phyloP scores from a whole-genome alignment of 2,797 vertebrate species.

The Chloroceryle inda region DNA sequence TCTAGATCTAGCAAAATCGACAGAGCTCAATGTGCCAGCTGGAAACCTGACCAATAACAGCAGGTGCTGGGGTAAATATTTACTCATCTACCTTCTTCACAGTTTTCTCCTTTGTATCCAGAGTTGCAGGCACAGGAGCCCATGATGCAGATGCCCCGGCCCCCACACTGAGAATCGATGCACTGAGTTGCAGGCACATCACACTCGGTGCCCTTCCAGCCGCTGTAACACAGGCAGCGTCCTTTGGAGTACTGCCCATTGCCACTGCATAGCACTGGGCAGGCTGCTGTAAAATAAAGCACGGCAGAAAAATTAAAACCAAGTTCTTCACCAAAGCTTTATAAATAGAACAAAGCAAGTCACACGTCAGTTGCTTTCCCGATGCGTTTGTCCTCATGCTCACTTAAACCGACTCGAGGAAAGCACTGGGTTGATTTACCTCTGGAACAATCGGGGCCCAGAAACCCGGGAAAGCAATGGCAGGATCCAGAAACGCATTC shows the following conservation, averaged over 20 bases:
- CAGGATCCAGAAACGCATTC: conserved; percentile 97
- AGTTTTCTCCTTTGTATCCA: conserved; percentile 93
- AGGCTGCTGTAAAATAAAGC: conserved; percentile 88
- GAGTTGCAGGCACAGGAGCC: conserved; percentile 95
- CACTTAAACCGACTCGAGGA: conserved; percentile 20
- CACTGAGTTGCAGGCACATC: conserved; percentile 92
- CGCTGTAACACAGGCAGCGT: conserved; percentile 97
- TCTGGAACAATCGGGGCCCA: conserved; percentile 96
- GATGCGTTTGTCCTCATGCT: background rate
- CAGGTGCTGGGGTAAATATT: background rate
- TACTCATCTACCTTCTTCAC: conserved; percentile 91
- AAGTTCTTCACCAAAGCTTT: background rate
- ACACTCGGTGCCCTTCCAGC: conserved; percentile 98
- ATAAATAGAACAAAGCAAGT: background rate
- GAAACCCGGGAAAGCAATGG: conserved; percentile 97
- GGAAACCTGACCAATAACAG: background rate
- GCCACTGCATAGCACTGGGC: conserved; percentile 94
- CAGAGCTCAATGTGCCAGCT: background rate
- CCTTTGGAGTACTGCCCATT: conserved; percentile 98
- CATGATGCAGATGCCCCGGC: conserved; percentile 92
- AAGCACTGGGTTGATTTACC: conserved; percentile 81
- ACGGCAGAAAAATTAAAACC: conserved; percentile 34
- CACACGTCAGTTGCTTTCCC: background rate
- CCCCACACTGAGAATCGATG: conserved; percentile 91
- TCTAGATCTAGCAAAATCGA: background rate